Percentiles rank a stretch among this genome's conserved stretches.
phyloP scores from a whole-genome alignment of 2,888 invertebrate genomes.

The Apamea monoglypha region DNA sequence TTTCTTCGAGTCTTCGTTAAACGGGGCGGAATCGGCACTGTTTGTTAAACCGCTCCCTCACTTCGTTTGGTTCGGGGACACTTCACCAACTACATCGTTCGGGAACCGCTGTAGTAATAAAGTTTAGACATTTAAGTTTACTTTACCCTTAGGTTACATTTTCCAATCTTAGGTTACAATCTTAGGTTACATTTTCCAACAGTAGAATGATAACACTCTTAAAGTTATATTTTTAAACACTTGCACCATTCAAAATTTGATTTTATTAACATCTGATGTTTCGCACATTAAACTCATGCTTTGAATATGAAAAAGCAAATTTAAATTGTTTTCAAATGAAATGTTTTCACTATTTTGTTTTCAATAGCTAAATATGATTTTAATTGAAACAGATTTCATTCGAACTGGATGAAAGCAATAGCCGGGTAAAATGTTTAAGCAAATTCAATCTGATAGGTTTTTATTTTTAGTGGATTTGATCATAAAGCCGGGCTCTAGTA shows the following conservation, averaged over 20 bases:
- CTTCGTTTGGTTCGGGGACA: constrained; percentile 37
- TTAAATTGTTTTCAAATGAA: constrained; percentile 9
- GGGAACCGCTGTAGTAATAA: constrained; percentile 30
- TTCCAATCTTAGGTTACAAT: too few relatives aligned
- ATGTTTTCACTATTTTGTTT: not conserved
- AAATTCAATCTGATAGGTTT: constrained; percentile 27
- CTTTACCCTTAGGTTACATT: not conserved
- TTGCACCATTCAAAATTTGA: not conserved
- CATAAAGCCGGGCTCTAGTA: constrained; percentile 23
- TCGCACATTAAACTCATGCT: not conserved
- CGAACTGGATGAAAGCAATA: constrained; percentile 10
- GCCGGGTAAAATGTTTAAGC: not conserved
- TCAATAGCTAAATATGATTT: constrained; percentile 8
- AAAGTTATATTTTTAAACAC: not conserved
- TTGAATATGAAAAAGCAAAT: constrained; percentile 1
- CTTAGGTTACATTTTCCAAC: not conserved
- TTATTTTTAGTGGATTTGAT: constrained; percentile 21
- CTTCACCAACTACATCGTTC: constrained; percentile 24
- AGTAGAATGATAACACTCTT: too few relatives aligned
- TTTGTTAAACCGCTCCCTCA: constrained; percentile 43
- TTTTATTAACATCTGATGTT: not conserved
- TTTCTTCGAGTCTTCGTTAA: constrained; percentile 41
- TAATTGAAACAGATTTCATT: constrained; percentile 7
- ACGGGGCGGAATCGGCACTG: constrained; percentile 27
- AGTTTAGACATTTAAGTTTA: constrained; percentile 37